Conservation (phyloP, 2,888 invertebrate species). For the Lycaena phlaeas region DNA sequence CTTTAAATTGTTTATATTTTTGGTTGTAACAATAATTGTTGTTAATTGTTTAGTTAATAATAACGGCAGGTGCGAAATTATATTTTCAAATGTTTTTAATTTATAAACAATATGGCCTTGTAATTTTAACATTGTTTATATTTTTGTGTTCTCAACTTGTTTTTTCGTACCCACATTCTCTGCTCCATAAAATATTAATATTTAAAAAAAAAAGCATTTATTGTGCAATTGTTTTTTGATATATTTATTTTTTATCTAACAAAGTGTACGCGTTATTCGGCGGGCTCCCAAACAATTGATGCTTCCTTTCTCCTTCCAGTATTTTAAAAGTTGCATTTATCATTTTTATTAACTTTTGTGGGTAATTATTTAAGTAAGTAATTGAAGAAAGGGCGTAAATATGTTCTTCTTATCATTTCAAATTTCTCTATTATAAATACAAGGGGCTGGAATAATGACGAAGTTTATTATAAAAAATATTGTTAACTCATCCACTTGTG, state of each 20-base stretch:
- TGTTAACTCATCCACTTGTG: no score
- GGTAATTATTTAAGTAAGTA: no score
- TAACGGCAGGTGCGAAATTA: neutral
- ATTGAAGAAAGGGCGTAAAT: neutral
- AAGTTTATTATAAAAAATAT: no score
- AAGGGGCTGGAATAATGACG: no score
- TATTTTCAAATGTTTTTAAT: neutral
- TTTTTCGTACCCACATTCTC: no score
- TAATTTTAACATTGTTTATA: neutral
- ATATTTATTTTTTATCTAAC: no score
- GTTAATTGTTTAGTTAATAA: neutral
- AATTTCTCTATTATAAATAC: neutral
- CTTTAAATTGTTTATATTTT: neutral
- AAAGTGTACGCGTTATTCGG: no score
- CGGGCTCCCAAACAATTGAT: no score
- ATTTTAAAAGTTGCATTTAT: conserved; percentile 21
- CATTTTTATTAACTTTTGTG: conserved; percentile 8
- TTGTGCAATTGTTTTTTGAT: no score
- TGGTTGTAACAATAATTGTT: conserved; percentile 3
- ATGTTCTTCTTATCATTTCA: neutral
- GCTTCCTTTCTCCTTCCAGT: conserved; percentile 14
- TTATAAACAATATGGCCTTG: neutral
- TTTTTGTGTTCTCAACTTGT: neutral
- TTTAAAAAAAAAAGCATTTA: no score
- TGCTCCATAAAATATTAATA: no score